Evolutionary conservation across 64 coral and sea anemone genomes (phyloP).

Genomic region (Acropora tenuis): DNA sequence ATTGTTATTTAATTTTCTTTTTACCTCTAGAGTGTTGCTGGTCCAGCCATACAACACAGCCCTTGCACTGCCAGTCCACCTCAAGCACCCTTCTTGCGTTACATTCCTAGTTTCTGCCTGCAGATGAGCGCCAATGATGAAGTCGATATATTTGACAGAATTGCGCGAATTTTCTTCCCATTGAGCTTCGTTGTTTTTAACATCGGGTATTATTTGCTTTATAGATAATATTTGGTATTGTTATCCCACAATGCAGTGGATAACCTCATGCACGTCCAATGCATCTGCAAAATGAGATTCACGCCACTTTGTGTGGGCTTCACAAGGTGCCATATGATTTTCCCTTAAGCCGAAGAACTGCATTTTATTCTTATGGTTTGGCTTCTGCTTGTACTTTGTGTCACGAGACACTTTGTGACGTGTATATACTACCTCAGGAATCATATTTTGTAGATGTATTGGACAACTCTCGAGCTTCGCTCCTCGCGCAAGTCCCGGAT

Average conservation of each 20-base stretch:
- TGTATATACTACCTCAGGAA: no score
- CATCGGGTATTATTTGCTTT: slow-evolving; percentile 53
- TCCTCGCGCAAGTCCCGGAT: no score
- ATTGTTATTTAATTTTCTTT: neutral
- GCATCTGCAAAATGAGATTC: no score
- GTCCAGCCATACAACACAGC: slow-evolving; percentile 68
- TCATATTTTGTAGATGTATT: no score
- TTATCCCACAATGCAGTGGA: neutral
- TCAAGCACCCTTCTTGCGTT: slow-evolving; percentile 18
- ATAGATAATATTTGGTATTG: neutral
- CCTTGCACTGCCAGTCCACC: slow-evolving; percentile 55
- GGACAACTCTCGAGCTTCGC: no score
- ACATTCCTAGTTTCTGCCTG: slow-evolving; percentile 29
- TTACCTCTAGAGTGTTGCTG: slow-evolving; percentile 32
- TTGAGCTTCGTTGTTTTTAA: slow-evolving; percentile 64
- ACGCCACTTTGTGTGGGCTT: no score
- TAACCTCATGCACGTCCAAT: neutral
- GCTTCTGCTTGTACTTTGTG: no score
- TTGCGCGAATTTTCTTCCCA: slow-evolving; percentile 61
- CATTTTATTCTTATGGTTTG: no score
- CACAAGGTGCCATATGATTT: no score
- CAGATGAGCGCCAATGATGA: neutral
- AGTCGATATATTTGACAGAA: slow-evolving; percentile 70
- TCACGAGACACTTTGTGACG: no score
- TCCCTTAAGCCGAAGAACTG: no score